These are phyloP conservation scores for Martes martes DNA, from an alignment of 2,113 vertebrate genomes.

Conservation along the genomic window DNA sequence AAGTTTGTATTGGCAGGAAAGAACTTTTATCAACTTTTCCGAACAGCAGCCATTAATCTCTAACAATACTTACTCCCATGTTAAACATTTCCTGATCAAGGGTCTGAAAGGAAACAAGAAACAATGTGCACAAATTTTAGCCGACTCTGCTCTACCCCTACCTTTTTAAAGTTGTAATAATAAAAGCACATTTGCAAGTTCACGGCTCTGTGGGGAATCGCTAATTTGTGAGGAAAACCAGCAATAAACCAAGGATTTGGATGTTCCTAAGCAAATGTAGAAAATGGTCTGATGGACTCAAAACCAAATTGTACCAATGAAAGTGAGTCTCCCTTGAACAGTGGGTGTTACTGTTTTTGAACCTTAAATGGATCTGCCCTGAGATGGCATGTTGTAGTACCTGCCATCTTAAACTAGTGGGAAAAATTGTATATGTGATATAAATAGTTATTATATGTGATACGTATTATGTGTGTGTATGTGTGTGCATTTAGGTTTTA, in stretches of 20 bases:
- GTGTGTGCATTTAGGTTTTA: background rate
- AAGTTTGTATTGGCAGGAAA: slow-evolving; percentile 71
- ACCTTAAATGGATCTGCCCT: background rate
- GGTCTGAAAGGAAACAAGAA: slow-evolving; percentile 74
- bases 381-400: background rate
- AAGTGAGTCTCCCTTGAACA: background rate
- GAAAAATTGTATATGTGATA: background rate
- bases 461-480: background rate
- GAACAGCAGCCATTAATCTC: slow-evolving; percentile 64
- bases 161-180: background rate
- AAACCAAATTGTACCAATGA: background rate
- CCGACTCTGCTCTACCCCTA: background rate
- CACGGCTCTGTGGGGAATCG: slow-evolving; percentile 33
- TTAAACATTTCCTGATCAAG: slow-evolving; percentile 71
- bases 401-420: background rate
- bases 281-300: slow-evolving; percentile 1
- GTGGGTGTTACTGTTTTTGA: background rate
- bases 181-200: slow-evolving; percentile 50
- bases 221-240: slow-evolving; percentile 54
- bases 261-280: background rate
- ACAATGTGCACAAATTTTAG: slow-evolving; percentile 61
- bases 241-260: slow-evolving; percentile 17
- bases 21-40: slow-evolving; percentile 54
- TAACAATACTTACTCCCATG: slow-evolving; percentile 53
- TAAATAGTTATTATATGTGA: background rate